phyloP scores from a whole-genome alignment of 2,113 vertebrate genomes.

The Myiagra hebetior region DNA sequence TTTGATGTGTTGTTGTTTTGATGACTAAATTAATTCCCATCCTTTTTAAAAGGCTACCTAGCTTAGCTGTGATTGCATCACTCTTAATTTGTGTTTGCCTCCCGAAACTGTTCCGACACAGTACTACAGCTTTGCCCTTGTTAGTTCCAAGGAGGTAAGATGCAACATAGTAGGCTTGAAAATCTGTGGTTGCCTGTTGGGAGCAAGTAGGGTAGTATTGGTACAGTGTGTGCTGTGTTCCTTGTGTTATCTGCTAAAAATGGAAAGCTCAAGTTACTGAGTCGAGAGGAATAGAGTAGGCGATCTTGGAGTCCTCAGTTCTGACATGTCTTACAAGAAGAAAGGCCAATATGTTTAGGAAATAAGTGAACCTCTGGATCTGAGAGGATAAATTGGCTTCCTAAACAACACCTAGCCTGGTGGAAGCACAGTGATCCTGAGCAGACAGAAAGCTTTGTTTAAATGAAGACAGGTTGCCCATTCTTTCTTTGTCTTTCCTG shows the following conservation, averaged over 20 bases:
- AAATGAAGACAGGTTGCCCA: neutral
- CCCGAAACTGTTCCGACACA: neutral
- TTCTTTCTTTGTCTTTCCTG: neutral
- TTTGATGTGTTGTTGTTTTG: neutral
- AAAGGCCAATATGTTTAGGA: neutral
- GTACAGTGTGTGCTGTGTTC: constrained; percentile 8
- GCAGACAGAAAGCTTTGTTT: neutral
- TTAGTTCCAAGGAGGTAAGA: neutral
- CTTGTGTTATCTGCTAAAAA: neutral
- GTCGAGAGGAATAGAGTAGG: constrained; percentile 12
- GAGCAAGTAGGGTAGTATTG: constrained; percentile 8
- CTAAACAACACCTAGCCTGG: neutral
- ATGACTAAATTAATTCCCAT: constrained; percentile 1
- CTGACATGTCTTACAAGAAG: neutral
- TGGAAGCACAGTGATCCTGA: neutral
- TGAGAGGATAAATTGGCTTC: neutral
- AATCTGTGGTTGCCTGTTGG: neutral
- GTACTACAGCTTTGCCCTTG: neutral
- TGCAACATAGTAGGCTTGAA: neutral
- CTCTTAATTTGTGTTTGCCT: constrained; percentile 3
- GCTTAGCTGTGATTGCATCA: neutral
- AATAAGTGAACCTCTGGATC: neutral
- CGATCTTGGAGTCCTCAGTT: neutral
- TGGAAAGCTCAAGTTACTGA: constrained; percentile 26
- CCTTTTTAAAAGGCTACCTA: constrained; percentile 8